Evolutionary conservation across 2,113 vertebrate genomes (phyloP).

Genomic region (Thalassarche chlororhynchos): DNA sequence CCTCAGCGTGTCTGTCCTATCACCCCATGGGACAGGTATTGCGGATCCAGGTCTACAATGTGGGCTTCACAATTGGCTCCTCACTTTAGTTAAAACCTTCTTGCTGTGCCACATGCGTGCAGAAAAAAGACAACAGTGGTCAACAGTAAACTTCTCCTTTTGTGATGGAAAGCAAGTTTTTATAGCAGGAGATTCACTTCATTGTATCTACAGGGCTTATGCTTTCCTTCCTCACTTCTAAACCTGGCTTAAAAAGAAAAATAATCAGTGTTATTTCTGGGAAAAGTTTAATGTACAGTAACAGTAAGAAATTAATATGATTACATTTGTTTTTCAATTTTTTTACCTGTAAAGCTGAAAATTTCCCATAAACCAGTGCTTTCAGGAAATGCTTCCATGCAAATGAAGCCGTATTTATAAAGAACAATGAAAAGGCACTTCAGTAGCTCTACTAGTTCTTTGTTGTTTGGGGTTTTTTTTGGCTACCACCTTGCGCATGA

Average conservation of each 20-base stretch:
- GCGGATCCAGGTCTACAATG: neutral
- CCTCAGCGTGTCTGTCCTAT: neutral
- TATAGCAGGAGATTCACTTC: neutral
- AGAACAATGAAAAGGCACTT: neutral
- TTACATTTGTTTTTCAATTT: fast-evolving
- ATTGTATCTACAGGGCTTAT: neutral
- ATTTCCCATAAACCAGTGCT: neutral
- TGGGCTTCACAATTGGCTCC: neutral
- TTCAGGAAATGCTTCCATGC: neutral
- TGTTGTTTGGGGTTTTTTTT: neutral
- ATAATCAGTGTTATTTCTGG: neutral
- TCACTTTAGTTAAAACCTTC: neutral
- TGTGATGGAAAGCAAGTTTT: neutral
- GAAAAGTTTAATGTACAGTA: neutral
- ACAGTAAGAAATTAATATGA: neutral
- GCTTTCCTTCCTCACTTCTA: neutral
- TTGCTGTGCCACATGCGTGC: neutral
- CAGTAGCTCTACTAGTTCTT: neutral
- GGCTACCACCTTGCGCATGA: neutral
- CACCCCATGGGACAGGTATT: neutral
- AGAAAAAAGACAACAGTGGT: neutral
- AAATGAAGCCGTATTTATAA: neutral
- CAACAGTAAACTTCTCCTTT: neutral
- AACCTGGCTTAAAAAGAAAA: neutral
- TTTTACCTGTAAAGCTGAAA: neutral